Evolutionary conservation across 92 coral and sea anemone species (phyloP), one percentile per base, ranked within the genome.

Genomic region (Palythoa grandis): DNA sequence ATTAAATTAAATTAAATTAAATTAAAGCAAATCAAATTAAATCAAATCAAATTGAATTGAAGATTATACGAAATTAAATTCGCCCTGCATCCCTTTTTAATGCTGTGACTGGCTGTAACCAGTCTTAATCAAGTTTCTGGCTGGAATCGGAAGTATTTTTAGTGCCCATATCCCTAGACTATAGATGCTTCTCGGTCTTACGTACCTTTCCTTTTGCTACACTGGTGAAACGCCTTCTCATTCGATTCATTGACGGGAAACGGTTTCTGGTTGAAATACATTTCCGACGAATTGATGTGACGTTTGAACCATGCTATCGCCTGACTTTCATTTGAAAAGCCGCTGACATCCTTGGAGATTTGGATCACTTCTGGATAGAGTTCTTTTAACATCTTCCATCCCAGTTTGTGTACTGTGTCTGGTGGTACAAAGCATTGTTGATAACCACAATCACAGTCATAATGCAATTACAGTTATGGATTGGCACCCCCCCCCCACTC

Each of bases 201-300:
- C 69, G 83, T 89, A 90, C 96, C 93, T 54, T 54, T 63, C 43
- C 75, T 83, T 47, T 72, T 88, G 40, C 77, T 86, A 83, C 98
- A 96, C 61, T 69, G 76, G 14, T 83, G 78, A 71, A 92, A 79
- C 15, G 98, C 98, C 66, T 72, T 83, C 77, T 84, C 87, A 70
- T 92, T 91, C 11, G 98, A 96, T 85, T 96, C 98, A 84, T 96
- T 96, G 37, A 86, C 85, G 25, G 98, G 98, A 82, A 96, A 96
- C 10, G 98, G 95, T 37, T 89, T 87, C 35, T 89, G 87, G 84
- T 96, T 96, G 80, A 90, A 96, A 88, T 87, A 96, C 98, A 94
- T 94, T 39, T 85, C 75, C 20, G 93, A 88, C 52, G 98, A 94
- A 82, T 94, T 80, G 85, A 94, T 73, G 66, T 87, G 54, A 76